A percentile compares a stretch with the other conserved stretches of the same genome.
Evolutionary conservation across 1,140 invertebrate species (phyloP).

Genomic region (Pseudoatta argentina): DNA sequence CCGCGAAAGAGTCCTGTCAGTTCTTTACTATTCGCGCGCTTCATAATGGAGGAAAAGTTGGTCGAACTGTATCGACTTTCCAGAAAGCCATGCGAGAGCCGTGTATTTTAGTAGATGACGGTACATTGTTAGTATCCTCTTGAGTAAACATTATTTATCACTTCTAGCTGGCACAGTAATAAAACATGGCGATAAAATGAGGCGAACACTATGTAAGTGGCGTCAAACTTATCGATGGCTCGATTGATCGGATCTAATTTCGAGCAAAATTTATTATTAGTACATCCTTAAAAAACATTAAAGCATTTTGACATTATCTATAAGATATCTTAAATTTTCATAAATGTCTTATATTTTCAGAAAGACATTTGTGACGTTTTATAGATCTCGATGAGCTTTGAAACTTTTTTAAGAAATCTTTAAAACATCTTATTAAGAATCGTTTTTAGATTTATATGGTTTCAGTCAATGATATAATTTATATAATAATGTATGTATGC

Average conservation of each 20-base stretch:
- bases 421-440: not conserved
- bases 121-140: conserved; percentile 37
- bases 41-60: conserved; percentile 47
- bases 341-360: not conserved
- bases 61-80: conserved; percentile 58
- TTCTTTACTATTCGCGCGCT: conserved; percentile 3
- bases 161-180: conserved; percentile 22
- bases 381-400: not conserved
- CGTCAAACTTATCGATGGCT: conserved; percentile 51
- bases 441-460: not conserved
- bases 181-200: conserved; percentile 35
- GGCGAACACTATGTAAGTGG: conserved; percentile 4
- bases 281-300: not conserved
- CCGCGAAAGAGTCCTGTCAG: conserved; percentile 30
- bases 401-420: not conserved
- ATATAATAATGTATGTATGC: too few species aligned
- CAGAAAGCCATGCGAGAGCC: conserved; percentile 30
- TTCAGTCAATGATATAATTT: not conserved
- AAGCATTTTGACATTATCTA: not conserved
- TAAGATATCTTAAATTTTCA: not conserved
- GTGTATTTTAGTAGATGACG: conserved; percentile 57
- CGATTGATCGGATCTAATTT: conserved; percentile 23
- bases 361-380: not conserved
- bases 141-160: conserved; percentile 59
- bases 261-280: not conserved